phyloP scores from a whole-genome alignment of 30 jellyfish, hydroid and myxozoan genomes.

The Nemopilema nomurai region DNA sequence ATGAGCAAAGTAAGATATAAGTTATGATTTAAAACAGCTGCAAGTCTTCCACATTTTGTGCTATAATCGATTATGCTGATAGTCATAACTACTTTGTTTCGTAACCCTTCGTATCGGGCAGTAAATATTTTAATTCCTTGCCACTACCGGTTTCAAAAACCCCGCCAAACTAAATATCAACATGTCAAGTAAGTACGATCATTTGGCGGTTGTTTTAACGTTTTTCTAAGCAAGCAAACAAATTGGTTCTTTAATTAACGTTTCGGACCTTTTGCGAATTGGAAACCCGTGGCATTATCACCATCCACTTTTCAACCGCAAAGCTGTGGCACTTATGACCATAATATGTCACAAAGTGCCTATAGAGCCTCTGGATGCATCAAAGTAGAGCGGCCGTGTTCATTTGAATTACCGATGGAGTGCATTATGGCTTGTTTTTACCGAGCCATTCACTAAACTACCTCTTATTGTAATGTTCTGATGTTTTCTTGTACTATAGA shows the following conservation, averaged over 20 bases:
- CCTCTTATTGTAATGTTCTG: not conserved
- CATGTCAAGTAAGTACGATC: not conserved
- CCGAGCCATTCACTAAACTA: too few relatives aligned
- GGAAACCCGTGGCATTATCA: too few relatives aligned
- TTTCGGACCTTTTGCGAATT: too few relatives aligned
- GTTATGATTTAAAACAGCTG: too few relatives aligned
- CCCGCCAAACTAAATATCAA: not conserved
- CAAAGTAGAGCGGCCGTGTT: too few relatives aligned
- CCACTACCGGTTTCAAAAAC: not conserved
- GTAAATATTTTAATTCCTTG: conserved; percentile 4
- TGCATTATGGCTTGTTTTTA: too few relatives aligned
- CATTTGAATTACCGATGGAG: too few relatives aligned
- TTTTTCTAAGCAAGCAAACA: not conserved
- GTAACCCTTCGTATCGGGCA: not conserved
- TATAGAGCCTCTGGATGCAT: too few relatives aligned
- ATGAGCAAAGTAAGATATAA: too few relatives aligned
- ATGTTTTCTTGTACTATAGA: not conserved
- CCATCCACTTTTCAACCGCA: too few relatives aligned
- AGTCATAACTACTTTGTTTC: not conserved
- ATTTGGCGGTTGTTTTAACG: not conserved
- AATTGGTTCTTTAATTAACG: not conserved
- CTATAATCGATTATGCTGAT: not conserved
- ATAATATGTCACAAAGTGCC: too few relatives aligned
- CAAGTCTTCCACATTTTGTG: not conserved
- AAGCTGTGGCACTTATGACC: too few relatives aligned